Percentiles rank a stretch among this genome's conserved stretches.
phyloP scores from a whole-genome alignment of 2,113 vertebrate genomes.

The Cervus canadensis region DNA sequence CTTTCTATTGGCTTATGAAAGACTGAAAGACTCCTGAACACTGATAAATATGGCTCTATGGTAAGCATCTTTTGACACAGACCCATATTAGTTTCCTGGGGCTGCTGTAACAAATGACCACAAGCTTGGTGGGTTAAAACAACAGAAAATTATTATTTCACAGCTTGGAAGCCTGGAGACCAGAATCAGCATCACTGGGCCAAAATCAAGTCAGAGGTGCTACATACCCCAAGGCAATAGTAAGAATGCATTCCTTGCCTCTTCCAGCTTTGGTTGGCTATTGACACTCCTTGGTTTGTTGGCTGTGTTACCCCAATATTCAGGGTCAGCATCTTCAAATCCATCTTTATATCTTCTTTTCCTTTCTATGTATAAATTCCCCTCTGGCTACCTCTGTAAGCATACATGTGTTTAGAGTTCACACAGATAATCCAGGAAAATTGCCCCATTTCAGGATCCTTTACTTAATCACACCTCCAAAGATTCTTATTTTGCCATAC shows the following conservation, averaged over 20 bases:
- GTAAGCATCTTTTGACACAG: neutral
- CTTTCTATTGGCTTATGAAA: neutral
- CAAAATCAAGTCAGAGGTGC: neutral
- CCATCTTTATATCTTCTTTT: neutral
- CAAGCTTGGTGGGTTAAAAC: neutral
- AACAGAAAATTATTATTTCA: neutral
- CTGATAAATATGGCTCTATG: neutral
- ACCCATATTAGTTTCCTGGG: neutral
- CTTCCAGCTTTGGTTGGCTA: neutral
- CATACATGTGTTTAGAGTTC: neutral
- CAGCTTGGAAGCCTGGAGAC: neutral
- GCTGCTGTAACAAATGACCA: neutral
- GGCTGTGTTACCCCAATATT: neutral
- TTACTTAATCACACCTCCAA: neutral
- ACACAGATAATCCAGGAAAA: neutral
- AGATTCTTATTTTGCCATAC: neutral
- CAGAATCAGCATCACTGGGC: neutral
- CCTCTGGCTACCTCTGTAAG: neutral
- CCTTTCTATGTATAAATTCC: neutral
- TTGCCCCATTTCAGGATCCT: neutral
- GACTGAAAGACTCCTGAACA: neutral
- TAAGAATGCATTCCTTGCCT: neutral
- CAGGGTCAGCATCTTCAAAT: neutral
- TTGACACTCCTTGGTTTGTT: neutral
- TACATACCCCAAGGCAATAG: neutral